A percentile compares a stretch with the other conserved stretches of the same genome.
Evolutionary conservation across 1,140 invertebrate genomes (phyloP).

Genomic region (Streblospio benedicti): DNA sequence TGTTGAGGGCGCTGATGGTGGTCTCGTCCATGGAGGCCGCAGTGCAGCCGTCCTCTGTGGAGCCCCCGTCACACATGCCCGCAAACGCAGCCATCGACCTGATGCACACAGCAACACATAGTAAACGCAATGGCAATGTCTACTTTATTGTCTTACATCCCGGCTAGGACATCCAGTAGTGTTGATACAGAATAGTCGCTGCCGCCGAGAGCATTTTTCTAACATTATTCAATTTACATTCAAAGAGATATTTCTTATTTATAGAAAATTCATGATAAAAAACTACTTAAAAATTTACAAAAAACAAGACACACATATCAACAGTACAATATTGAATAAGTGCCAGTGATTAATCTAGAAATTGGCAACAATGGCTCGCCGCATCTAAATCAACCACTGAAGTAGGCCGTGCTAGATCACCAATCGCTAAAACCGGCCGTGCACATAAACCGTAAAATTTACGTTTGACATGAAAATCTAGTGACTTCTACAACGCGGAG

Average conservation of each 20-base stretch:
- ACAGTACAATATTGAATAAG: no score
- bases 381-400: no score
- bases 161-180: not conserved
- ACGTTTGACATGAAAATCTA: not conserved
- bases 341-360: no score
- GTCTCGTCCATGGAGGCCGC: slow-evolving; percentile 94
- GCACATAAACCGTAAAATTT: not conserved
- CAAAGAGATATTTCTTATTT: not conserved
- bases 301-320: no score
- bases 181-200: no score
- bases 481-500: no score
- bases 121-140: slow-evolving; percentile 10
- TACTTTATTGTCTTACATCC: not conserved
- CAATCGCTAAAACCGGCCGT: not conserved
- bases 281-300: no score
- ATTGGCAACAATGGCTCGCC: no score
- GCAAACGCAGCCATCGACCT: slow-evolving; percentile 68
- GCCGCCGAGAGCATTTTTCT: not conserved
- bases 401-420: no score
- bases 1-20: slow-evolving; percentile 92
- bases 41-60: slow-evolving; percentile 89
- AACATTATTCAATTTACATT: not conserved
- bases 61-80: slow-evolving; percentile 95
- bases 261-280: not conserved
- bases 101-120: slow-evolving; percentile 17